Base-by-base conservation (phyloP, 2,113 vertebrate species). In the Nansenia antarctica region DNA sequence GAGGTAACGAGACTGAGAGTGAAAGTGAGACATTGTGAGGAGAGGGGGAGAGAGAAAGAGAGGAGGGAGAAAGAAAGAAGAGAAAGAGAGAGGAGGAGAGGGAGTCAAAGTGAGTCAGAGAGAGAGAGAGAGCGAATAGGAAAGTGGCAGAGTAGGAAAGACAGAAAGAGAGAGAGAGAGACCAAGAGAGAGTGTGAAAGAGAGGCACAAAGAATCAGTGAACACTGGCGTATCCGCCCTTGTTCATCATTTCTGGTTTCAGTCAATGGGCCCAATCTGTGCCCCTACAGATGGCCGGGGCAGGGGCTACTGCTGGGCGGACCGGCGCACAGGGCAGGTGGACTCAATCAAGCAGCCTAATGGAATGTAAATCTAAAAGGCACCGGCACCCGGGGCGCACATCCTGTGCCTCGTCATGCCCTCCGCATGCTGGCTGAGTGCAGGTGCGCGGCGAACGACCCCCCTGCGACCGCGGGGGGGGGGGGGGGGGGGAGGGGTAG, bases 281-380 rank as follows among this genome's bases (percentile, higher is more conserved):
- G 68, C 60, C 59, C 61, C 39, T 70, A 49, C 84, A 84, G 86
- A 85, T 87, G 81, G 84, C 66, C 70, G 9, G 7, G 81, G 60
- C 69, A 67, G 63, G 65, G 65, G 26, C 11, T 9, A 31, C 1
- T 4, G 11, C 27, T 12, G 54, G 29, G 29, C 2, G 65, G 49
- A 58, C 14, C 70, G 66, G 55, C 63, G 60, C 69, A 69, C n/a
- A 62, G 76, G 79, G 66, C 84, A 83, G 82, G 82, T 87, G 88
- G 85, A 84, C 79, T 80, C 84, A 82, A 83, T 88, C 87, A 82
- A 74, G 62, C 80, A 66, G 24, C 80, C 72, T 84, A 88, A 86
- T 86, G 81, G 80, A 82, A 88, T 81, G 79, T 85, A 87, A 87
- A 88, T 84, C 80, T 77, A 62, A 79, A 70, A 72, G 65, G 62